These are phyloP conservation scores for Pegoplata infirma DNA, from an alignment of 2,888 invertebrate species.

Conservation along the genomic window DNA sequence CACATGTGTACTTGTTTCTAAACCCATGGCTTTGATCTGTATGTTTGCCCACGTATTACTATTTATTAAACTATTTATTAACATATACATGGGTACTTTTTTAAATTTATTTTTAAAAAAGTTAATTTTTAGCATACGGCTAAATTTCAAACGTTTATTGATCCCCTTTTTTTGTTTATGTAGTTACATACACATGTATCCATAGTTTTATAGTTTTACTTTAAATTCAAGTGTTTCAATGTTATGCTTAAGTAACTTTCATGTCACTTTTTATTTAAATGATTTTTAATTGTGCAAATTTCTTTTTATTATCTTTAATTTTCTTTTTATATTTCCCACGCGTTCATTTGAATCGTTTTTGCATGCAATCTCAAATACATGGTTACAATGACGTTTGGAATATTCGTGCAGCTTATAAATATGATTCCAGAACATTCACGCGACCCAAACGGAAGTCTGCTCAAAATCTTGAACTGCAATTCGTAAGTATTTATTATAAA, in stretches of 20 bases:
- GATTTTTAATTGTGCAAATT: constrained; percentile 30
- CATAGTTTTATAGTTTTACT: not conserved
- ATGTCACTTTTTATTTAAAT: constrained; percentile 9
- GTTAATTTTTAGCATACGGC: not conserved
- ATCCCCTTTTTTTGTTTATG: not conserved
- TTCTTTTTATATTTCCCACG: constrained; percentile 55
- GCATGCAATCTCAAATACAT: constrained; percentile 39
- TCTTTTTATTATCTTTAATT: constrained; percentile 29
- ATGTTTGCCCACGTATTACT: too few species aligned
- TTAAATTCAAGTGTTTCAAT: not conserved
- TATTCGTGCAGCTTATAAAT: constrained; percentile 71
- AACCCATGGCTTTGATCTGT: constrained; percentile 4
- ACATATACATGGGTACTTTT: too few species aligned
- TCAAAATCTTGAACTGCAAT: constrained; percentile 74
- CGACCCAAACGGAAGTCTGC: constrained; percentile 75
- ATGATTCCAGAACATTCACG: constrained; percentile 78
- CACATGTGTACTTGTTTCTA: not conserved
- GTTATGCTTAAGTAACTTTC: not conserved
- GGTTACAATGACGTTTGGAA: constrained; percentile 38
- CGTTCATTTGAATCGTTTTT: constrained; percentile 18
- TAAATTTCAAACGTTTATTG: not conserved
- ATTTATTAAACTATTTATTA: too few species aligned
- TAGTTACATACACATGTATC: too few species aligned
- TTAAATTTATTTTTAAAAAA: too few species aligned
- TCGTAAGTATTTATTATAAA: constrained; percentile 69